Evolutionary conservation across 1,140 invertebrate species (phyloP), one percentile per base, ranked within the genome.

Genomic region (Lethocerus indicus): DNA sequence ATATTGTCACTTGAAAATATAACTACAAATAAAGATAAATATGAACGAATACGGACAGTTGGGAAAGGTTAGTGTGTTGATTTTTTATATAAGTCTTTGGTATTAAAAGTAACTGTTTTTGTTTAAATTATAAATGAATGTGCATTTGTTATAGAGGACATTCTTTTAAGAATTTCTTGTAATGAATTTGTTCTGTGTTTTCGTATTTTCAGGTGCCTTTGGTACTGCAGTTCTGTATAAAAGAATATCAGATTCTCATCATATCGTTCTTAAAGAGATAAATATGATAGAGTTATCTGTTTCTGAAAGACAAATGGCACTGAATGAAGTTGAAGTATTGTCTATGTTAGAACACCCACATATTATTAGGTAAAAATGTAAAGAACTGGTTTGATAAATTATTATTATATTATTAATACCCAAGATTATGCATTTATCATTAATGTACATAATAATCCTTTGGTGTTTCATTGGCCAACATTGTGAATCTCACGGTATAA

Each of bases 181-280:
- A 9, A 41, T 20, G 20, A 9, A 47, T 39, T 13, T 47, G 13
- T 39, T 12, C 35, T 47, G 29, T 16, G 6, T 14, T 13, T 16
- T n/a, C 7, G 12, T 40, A 4, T 18, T 58, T 60, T 43, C 48
- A 77, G 77, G 82, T 14, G 81, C 82, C 1, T 86, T 86, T 63
- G 83, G 82, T 16, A 76, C 76, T 14, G 82, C 83, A 21, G 71
- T 81, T 6, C 61, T 86, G 12, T 86, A 83, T 60, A 67, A 72
- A 27, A 72, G 78, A 40, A 72, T 74, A 52, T 66, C 70, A 42
- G 78, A 81, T 59, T 72, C 75, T 35, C 71, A 71, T 42, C 58
- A 81, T 42, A 78, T 85, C 1, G 80, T 85, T 5, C 71, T 85
- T 4, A 86, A 85, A 60, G 79, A 85, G 61, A 81, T 85, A 23